Percentiles rank a stretch among this genome's conserved stretches.
Evolutionary conservation across 2,797 vertebrate species (phyloP).

Genomic region (Myiotriccus ornatus): DNA sequence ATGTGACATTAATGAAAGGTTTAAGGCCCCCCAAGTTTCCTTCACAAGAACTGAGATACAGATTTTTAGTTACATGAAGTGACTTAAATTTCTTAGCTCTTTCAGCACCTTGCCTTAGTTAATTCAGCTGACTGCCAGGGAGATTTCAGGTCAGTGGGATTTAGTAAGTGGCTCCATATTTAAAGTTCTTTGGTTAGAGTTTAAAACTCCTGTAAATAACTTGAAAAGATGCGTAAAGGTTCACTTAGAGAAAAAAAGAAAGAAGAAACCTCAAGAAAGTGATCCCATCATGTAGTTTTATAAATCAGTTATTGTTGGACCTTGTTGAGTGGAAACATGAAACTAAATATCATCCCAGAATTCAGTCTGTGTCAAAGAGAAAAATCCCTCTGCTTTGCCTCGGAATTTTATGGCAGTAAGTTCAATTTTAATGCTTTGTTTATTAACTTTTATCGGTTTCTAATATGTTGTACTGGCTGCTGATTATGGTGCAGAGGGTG

Average conservation of each 20-base stretch:
- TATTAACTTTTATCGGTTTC: constrained; percentile 9
- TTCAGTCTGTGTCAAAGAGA: background rate
- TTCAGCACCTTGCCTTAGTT: background rate
- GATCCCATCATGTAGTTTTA: background rate
- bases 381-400: background rate
- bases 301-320: background rate
- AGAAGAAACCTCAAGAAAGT: background rate
- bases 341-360: background rate
- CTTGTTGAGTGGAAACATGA: background rate
- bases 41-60: background rate
- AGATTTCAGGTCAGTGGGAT: background rate
- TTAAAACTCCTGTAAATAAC: background rate
- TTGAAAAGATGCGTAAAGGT: background rate
- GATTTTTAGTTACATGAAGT: background rate
- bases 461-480: background rate
- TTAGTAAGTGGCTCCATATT: background rate
- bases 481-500: background rate
- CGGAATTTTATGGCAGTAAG: background rate
- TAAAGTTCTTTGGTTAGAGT: background rate
- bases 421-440: background rate
- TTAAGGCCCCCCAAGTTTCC: background rate
- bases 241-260: background rate
- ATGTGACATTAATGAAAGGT: background rate
- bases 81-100: background rate
- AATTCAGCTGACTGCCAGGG: background rate